Evolutionary conservation across 1,140 invertebrate species (phyloP).

Genomic region (Apis mellifera): DNA sequence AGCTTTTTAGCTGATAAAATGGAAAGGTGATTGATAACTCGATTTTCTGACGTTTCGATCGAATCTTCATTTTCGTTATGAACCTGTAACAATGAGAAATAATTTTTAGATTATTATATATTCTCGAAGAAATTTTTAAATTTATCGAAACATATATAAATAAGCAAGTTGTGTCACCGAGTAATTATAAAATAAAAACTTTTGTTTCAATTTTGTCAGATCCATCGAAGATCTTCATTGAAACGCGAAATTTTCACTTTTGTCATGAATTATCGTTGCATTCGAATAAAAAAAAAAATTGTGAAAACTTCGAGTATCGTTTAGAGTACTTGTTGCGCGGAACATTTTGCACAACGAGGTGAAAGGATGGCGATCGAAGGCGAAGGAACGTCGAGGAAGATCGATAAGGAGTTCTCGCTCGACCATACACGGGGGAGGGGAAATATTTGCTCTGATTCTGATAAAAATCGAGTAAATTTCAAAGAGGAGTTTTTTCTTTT

Average conservation of each 20-base stretch:
- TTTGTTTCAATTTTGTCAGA: too few species aligned
- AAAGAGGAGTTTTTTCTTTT: neutral
- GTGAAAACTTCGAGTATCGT: constrained; percentile 19
- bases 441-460: neutral
- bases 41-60: neutral
- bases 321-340: constrained; percentile 44
- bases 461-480: neutral
- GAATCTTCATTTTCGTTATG: too few species aligned
- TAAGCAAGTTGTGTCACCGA: too few species aligned
- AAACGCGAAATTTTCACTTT: too few species aligned
- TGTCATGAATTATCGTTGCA: too few species aligned
- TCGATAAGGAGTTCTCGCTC: constrained; percentile 15
- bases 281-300: neutral
- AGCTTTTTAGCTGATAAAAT: neutral
- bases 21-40: neutral
- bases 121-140: too few species aligned
- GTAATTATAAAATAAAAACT: too few species aligned
- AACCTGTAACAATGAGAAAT: too few species aligned
- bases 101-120: too few species aligned
- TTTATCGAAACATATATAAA: too few species aligned
- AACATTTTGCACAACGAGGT: constrained; percentile 30
- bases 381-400: neutral
- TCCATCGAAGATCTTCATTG: too few species aligned
- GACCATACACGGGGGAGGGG: too few species aligned
- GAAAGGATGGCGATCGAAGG: constrained; percentile 10